Conservation (phyloP, 1,140 invertebrate species). For the Zaprionus lachaisei region DNA sequence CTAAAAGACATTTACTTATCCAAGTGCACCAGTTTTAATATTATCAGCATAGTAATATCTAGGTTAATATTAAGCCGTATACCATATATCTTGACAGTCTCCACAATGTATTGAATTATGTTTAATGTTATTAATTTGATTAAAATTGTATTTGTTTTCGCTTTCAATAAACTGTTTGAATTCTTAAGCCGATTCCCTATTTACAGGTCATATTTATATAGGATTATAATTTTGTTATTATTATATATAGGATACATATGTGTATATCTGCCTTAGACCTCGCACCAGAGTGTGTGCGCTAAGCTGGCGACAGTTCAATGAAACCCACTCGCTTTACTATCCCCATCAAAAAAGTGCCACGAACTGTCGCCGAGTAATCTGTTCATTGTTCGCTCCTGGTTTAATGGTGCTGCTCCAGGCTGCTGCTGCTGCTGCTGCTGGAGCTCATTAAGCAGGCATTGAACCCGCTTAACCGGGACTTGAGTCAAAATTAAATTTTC, state of each 20-base stretch:
- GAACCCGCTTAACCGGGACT: conserved; percentile 44
- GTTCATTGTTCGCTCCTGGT: conserved; percentile 13
- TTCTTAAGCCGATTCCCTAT: background rate
- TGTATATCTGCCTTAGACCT: background rate
- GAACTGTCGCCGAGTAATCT: conserved; percentile 2
- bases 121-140: background rate
- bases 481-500: conserved; percentile 13
- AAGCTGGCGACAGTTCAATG: background rate
- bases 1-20: background rate
- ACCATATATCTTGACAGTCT: too few species aligned
- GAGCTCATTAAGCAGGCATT: conserved; percentile 71
- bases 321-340: background rate
- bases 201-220: background rate
- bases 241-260: too few species aligned
- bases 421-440: conserved; percentile 35
- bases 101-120: too few species aligned
- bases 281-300: background rate
- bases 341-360: background rate
- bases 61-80: background rate
- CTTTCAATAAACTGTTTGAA: background rate
- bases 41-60: background rate
- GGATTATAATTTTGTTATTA: too few species aligned
- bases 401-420: conserved; percentile 8
- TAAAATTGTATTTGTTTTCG: background rate
- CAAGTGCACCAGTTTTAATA: background rate